Conservation (phyloP, 2,888 invertebrate species). For the Pachycephus smyrnensis region DNA sequence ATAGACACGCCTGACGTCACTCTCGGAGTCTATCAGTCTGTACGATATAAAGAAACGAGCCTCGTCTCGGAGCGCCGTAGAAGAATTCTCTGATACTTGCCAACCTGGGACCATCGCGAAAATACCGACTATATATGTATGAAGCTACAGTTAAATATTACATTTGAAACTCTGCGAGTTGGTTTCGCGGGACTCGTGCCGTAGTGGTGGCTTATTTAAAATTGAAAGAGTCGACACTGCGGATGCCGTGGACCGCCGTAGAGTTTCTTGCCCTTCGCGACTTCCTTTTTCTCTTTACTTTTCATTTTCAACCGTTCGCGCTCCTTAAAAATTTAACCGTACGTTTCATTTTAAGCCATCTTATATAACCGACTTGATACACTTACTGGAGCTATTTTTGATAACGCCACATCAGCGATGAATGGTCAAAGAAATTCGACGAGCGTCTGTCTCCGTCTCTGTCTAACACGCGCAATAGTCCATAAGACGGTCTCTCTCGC, state of each 20-base stretch:
- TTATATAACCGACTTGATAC: background rate
- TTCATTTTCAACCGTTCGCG: background rate
- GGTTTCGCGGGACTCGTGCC: background rate
- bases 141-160: background rate
- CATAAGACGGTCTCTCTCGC: background rate
- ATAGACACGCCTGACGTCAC: background rate
- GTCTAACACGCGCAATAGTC: no score
- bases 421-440: no score
- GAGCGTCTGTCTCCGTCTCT: no score
- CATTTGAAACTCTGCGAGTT: background rate
- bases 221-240: background rate
- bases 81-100: background rate
- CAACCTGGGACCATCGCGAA: background rate
- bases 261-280: background rate
- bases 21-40: background rate
- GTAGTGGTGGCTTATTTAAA: background rate
- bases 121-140: background rate
- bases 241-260: background rate
- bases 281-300: background rate
- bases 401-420: background rate
- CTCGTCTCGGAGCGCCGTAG: background rate
- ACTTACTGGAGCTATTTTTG: background rate
- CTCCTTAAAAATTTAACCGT: background rate
- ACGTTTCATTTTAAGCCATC: background rate
- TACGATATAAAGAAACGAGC: background rate